Conservation (phyloP, 92 coral and sea anemone genomes). For the Zoanthus gigantus region DNA sequence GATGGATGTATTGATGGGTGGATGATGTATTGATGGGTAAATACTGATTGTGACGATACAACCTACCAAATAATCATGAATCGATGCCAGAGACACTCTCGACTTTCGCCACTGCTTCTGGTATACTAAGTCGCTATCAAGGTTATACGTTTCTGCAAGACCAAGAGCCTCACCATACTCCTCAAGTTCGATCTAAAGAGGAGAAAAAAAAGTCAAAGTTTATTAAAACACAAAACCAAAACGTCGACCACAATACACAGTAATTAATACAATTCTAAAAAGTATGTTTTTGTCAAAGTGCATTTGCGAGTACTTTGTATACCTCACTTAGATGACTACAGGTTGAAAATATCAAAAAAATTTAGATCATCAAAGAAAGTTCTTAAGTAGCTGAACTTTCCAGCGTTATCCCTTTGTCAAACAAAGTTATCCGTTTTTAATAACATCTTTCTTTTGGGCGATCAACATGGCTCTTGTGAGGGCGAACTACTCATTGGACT, state of each 20-base stretch:
- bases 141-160: constrained; percentile 90
- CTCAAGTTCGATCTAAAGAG: constrained; percentile 88
- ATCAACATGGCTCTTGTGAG: too few species aligned
- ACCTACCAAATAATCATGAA: constrained; percentile 94
- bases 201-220: background rate
- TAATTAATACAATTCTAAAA: too few species aligned
- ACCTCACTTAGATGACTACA: too few species aligned
- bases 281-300: too few species aligned
- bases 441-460: too few species aligned
- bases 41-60: background rate
- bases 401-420: too few species aligned
- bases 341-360: too few species aligned
- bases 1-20: background rate
- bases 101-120: constrained; percentile 99
- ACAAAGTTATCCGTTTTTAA: too few species aligned
- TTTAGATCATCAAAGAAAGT: too few species aligned
- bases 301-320: too few species aligned
- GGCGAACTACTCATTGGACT: too few species aligned
- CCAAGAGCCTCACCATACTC: constrained; percentile 98
- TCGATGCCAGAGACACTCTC: constrained; percentile 88
- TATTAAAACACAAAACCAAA: background rate
- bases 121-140: constrained; percentile 95
- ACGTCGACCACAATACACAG: background rate
- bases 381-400: too few species aligned
- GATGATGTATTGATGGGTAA: background rate